Base-by-base conservation (phyloP, 92 coral and sea anemone genomes). In the Bergia puertoricense region DNA sequence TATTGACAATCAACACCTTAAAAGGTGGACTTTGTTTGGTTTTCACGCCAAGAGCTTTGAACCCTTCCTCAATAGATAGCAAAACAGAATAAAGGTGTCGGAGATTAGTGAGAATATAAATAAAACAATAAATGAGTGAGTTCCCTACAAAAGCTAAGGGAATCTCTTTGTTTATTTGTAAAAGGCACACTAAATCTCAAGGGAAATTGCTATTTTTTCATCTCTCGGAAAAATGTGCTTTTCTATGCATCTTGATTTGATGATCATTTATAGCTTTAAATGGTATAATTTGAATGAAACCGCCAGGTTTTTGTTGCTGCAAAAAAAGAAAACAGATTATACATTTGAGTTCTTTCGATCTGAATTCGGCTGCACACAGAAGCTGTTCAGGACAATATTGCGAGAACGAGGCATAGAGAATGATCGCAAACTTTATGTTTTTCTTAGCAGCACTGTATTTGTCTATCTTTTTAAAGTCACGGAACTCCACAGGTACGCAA, bases 171-270 rank as follows among this genome's bases (percentile, higher is more conserved):
- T 46, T 14, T 11, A 11, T 39, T 14, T 74, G 45, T 14, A 39
- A 74, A 38, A 74, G 45, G 69, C 30, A 18, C 45, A 39, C 16
- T 39, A 54, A 37, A 42, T 74, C 78, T 74, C 78, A 40, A 42
- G 78, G 78, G 78, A 74, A 74, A 74, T 74, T 74, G 2, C 15
- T 13, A 1, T 74, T 46, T 40, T 74, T 74, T 10, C 8, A 74
- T 74, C 46, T 74, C 43, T 18, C 44, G 78, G 1, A 62, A 74
- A 74, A 74, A 74, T 74, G 78, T 74, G 48, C 44, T 74, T 74
- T 74, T 14, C 43, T 38, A 7, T 38, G 42, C 48, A 1, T 2
- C 7, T 16, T 74, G 78, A 74, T 15, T 74, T 23, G 0, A 30
- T 37, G 16, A 20, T 74, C 22, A 46, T 11, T 40, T 74, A 8